Base-by-base conservation (phyloP, 2,113 vertebrate genomes). In the Pelodiscus sinensis region DNA sequence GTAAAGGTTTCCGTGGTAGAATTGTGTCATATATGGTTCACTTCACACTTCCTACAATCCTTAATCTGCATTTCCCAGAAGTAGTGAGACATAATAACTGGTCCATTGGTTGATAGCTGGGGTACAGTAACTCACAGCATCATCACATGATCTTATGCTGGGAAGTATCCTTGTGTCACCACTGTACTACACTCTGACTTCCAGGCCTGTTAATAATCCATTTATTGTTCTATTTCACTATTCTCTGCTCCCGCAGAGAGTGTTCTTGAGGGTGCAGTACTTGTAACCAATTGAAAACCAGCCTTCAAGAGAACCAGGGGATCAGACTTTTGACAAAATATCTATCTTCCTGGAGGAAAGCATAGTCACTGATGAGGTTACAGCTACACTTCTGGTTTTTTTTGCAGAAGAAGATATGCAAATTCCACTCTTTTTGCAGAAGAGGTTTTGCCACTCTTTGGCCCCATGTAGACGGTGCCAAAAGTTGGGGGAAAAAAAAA, bases 171-270 rank as follows among this genome's bases (percentile, higher is more conserved):
- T 95, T 86, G 29, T 56, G 14, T 87, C 85, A 78, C 65, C n/a
- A 29, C 88, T 87, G 88, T 94, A 88, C 58, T 52, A 57, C 60
- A 84, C 11, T 94, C 81, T 82, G 81, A 65, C 92, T 77, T 62
- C 81, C 25, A 85, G 75, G 73, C 57, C 81, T 87, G 73, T 54
- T 50, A 87, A 75, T 5, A 84, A 87, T 57, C 12, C 25, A 14
- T 88, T 85, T 92, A 62, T 83, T 77, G n/a, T 9, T 85, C 9
- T 62, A 75, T 51, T 29, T 44, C 89, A 25, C 29, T 50, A 83
- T 25, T 77, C 25, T 21, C 4, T 8, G 1, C 87, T 90, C 84
- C 86, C 65, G 75, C 35, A 89, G 81, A 73, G 0, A 1, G 83
- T 38, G 44, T 81, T 88, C 38, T 60, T 8, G 14, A 65, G 58